These are phyloP conservation scores for Drosophila algonquin DNA, from an alignment of 2,888 invertebrate species.

Conservation along the genomic window DNA sequence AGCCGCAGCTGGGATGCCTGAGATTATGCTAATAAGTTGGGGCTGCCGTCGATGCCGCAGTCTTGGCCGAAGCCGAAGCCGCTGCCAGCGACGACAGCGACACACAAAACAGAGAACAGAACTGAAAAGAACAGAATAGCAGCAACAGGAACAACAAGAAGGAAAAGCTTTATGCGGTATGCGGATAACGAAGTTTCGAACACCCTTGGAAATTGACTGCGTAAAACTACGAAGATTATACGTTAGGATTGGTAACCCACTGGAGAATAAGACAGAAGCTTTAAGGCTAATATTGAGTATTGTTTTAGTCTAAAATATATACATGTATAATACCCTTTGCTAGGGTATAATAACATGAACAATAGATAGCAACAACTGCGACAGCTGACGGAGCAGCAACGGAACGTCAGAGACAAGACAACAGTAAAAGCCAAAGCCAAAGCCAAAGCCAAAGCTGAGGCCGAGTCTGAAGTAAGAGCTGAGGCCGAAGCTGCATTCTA, in stretches of 20 bases:
- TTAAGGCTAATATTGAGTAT: neutral
- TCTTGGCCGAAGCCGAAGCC: conserved; percentile 42
- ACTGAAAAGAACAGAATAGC: conserved; percentile 38
- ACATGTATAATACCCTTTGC: neutral
- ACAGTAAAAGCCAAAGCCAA: conserved; percentile 69
- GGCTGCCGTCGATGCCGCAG: conserved; percentile 52
- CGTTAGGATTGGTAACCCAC: too few relatives aligned
- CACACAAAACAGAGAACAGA: conserved; percentile 62
- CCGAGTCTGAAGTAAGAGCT: conserved; percentile 10
- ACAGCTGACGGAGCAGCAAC: conserved; percentile 65
- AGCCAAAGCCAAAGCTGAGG: conserved; percentile 13
- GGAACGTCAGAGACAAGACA: conserved; percentile 60
- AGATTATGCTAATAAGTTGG: conserved; percentile 79
- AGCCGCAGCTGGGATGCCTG: conserved; percentile 44
- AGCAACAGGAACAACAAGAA: conserved; percentile 25
- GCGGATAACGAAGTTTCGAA: neutral
- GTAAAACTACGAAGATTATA: too few relatives aligned
- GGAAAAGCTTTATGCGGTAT: neutral
- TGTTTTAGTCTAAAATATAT: neutral
- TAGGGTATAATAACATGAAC: conserved; percentile 10
- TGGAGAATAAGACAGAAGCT: too few relatives aligned
- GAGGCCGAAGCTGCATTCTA: conserved; percentile 66
- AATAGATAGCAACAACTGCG: conserved; percentile 39
- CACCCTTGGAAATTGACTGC: neutral
- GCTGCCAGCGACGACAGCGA: conserved; percentile 66